A percentile compares a stretch with the other conserved stretches of the same genome.
These are phyloP conservation scores for Stylophora pistillata DNA, from an alignment of 64 coral and sea anemone species.

Conservation along the genomic window DNA sequence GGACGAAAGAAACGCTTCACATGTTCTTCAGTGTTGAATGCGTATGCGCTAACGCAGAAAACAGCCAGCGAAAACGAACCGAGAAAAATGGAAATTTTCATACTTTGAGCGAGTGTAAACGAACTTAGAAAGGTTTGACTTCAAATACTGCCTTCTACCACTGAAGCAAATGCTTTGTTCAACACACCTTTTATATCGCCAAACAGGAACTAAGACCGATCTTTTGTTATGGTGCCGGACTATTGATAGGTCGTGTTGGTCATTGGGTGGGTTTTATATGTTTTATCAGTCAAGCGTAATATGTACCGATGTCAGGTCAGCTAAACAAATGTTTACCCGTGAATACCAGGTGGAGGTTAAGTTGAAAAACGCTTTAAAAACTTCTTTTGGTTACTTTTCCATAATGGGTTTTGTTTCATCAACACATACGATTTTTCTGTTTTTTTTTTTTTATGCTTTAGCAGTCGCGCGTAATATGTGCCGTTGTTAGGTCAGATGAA, in stretches of 20 bases:
- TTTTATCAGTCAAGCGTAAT: not conserved
- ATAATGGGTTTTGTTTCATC: too few species aligned
- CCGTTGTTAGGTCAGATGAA: not conserved
- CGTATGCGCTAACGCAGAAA: not conserved
- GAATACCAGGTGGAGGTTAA: not conserved
- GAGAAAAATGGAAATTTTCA: not conserved
- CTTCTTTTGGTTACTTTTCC: too few species aligned
- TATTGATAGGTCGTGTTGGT: not conserved
- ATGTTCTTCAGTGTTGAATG: constrained; percentile 2
- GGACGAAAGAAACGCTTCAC: not conserved
- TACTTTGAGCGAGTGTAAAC: not conserved
- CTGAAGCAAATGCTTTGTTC: not conserved
- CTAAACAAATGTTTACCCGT: not conserved
- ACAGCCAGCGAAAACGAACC: not conserved
- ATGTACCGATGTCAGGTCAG: not conserved
- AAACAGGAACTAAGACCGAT: constrained; percentile 1
- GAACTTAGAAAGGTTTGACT: not conserved
- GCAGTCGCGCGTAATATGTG: not conserved
- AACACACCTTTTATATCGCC: not conserved
- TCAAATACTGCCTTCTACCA: not conserved
- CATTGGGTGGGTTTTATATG: not conserved
- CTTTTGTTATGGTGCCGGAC: not conserved
- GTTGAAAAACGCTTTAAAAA: not conserved
- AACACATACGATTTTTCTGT: too few species aligned
- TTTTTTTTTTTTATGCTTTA: too few species aligned